Evolutionary conservation across 2,113 vertebrate species (phyloP).

Genomic region (Heterotis niloticus): DNA sequence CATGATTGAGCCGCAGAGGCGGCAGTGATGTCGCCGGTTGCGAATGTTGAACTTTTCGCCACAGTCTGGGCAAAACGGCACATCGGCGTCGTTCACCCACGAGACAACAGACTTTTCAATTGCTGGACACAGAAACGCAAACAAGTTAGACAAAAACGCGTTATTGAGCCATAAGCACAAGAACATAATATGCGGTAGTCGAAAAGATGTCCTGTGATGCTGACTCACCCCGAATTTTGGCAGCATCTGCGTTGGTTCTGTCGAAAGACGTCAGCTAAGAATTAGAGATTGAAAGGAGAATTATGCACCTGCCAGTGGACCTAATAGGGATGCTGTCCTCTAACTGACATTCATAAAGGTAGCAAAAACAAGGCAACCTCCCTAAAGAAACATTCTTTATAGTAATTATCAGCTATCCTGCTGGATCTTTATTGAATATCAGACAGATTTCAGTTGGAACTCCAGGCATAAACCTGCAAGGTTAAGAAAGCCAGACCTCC

Average conservation of each 20-base stretch:
- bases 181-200: not conserved
- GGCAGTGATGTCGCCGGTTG: slow-evolving; percentile 92
- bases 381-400: too few species aligned
- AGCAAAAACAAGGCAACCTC: too few species aligned
- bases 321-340: not conserved
- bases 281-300: not conserved
- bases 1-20: slow-evolving; percentile 96
- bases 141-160: not conserved
- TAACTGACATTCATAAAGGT: too few species aligned
- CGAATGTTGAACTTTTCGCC: slow-evolving; percentile 89
- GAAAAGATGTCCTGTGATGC: too few species aligned
- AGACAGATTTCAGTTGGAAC: too few species aligned
- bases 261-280: slow-evolving; percentile 90
- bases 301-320: not conserved
- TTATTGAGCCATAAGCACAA: not conserved
- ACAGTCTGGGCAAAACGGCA: slow-evolving; percentile 95
- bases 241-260: slow-evolving; percentile 78
- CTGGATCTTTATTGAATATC: too few species aligned
- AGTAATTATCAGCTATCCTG: too few species aligned
- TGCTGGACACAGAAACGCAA: slow-evolving; percentile 54
- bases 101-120: slow-evolving; percentile 92
- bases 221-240: slow-evolving; percentile 87
- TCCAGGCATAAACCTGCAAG: too few species aligned
- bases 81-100: slow-evolving; percentile 94
- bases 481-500: too few species aligned